These are phyloP conservation scores for Proteles cristata DNA, from an alignment of 2,113 vertebrate genomes.

Conservation along the genomic window DNA sequence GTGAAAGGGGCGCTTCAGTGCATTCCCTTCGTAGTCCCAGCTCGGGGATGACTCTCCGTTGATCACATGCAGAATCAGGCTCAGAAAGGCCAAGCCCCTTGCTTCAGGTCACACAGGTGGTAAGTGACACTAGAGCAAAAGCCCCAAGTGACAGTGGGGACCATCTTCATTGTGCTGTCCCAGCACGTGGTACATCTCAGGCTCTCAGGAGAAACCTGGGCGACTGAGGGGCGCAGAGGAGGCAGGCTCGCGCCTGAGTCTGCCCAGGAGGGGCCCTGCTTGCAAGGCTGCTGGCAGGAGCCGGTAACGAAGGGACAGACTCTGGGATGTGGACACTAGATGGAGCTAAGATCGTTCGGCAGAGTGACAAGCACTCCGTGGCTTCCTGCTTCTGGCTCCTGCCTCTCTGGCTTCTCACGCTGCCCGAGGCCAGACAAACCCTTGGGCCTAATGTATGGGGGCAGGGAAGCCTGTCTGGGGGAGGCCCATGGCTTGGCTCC, in stretches of 20 bases:
- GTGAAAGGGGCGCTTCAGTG: rapidly evolving
- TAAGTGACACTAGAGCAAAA: not conserved
- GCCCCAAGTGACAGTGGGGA: not conserved
- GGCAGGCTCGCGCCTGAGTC: not conserved
- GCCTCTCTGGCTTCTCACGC: not conserved
- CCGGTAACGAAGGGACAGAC: not conserved
- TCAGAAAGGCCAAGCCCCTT: not conserved
- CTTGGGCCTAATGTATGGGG: not conserved
- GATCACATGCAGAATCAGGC: not conserved
- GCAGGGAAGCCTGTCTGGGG: not conserved
- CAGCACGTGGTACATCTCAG: too few species aligned
- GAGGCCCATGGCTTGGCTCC: not conserved
- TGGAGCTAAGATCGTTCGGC: conserved; percentile 59
- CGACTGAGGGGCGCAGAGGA: not conserved
- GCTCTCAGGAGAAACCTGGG: not conserved
- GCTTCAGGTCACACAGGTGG: not conserved
- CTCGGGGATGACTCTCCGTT: not conserved
- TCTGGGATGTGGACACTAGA: conserved; percentile 59
- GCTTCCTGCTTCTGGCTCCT: not conserved
- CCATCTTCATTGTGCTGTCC: not conserved
- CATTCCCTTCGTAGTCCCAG: too few species aligned
- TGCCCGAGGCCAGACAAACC: not conserved
- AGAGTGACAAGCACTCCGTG: too few species aligned
- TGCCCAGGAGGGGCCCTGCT: not conserved
- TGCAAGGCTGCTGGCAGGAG: not conserved